Evolutionary conservation across 2,797 vertebrate genomes (phyloP), one percentile per base, ranked within the genome.

Genomic region (Odontamblyopus rebecca): DNA sequence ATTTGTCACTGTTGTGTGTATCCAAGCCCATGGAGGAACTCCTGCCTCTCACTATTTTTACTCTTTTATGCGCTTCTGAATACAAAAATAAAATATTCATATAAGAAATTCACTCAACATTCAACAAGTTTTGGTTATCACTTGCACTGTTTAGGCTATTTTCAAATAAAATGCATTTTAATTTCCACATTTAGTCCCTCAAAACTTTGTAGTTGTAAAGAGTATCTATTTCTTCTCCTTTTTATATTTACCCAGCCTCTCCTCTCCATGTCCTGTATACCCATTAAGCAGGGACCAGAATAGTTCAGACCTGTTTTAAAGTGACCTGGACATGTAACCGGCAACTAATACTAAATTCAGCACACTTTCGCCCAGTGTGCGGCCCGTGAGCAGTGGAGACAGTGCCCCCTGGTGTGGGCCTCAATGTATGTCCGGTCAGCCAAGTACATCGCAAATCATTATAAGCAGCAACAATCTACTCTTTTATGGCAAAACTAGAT

Each of bases 331-430:
- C 32, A 86, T 87, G 85, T 71, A 50, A 26, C 41, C 41, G 23
- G 75, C 77, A 71, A 76, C 77, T 79, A 68, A 66, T 78, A 67
- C 63, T 23, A 75, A 82, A 79, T 81, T 83, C 61, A 78, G 67
- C 73, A 63, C 57, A 77, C 38, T 48, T 61, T 60, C 29, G 71
- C 66, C 77, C 69, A 62, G 73, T 70, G 69, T 62, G 26, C 80
- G 73, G 78, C 85, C 77, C 80, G 78, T 88, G 91, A 79, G 64
- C 82, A 92, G 89, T 92, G 91, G 90, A 91, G 90, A 94, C 88
- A 94, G 91, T 92, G 92, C 93, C 93, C 93, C 92, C 93, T 93
- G 89, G 89, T 91, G 93, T 89, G 85, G 74, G 70, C 72, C 74
- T 38, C 68, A 56, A 71, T 81, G 90, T 79, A 93, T 88, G 90